These are phyloP conservation scores for Acanthopleura granulata DNA, from an alignment of 2,888 invertebrate species.

Conservation along the genomic window DNA sequence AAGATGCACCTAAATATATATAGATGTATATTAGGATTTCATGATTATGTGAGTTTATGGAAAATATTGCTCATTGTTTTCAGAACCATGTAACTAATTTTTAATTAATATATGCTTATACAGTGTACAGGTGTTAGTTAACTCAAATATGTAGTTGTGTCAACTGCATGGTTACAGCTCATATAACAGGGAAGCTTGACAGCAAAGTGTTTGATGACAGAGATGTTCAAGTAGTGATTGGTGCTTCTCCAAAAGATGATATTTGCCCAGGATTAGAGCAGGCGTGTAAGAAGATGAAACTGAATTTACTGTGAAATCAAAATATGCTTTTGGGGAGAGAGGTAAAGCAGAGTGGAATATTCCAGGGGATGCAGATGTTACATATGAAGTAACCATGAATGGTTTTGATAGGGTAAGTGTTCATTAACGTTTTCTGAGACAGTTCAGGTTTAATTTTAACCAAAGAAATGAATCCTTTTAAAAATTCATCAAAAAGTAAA, in stretches of 20 bases:
- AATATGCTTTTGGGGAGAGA: slow-evolving; percentile 82
- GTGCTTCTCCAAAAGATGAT: slow-evolving; percentile 84
- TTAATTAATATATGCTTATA: no score
- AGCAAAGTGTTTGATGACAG: slow-evolving; percentile 83
- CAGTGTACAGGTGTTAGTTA: no score
- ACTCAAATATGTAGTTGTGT: no score
- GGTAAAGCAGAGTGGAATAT: slow-evolving; percentile 82
- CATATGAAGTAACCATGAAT: slow-evolving; percentile 83
- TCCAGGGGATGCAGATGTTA: slow-evolving; percentile 78
- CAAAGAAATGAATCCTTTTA: no score
- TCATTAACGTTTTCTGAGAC: no score
- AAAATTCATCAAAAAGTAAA: no score
- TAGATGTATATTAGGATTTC: no score
- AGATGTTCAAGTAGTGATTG: slow-evolving; percentile 86
- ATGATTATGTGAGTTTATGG: no score
- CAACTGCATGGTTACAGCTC: slow-evolving; percentile 75
- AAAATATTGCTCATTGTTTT: no score
- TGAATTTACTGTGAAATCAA: slow-evolving; percentile 77
- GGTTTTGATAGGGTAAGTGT: slow-evolving; percentile 82
- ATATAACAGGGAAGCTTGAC: slow-evolving; percentile 79
- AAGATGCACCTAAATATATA: no score
- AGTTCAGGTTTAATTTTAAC: no score
- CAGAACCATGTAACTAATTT: no score
- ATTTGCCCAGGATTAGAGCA: slow-evolving; percentile 79
- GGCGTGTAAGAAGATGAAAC: slow-evolving; percentile 79